These are phyloP conservation scores for Brotula barbata DNA, from an alignment of 2,797 vertebrate genomes.

Conservation along the genomic window DNA sequence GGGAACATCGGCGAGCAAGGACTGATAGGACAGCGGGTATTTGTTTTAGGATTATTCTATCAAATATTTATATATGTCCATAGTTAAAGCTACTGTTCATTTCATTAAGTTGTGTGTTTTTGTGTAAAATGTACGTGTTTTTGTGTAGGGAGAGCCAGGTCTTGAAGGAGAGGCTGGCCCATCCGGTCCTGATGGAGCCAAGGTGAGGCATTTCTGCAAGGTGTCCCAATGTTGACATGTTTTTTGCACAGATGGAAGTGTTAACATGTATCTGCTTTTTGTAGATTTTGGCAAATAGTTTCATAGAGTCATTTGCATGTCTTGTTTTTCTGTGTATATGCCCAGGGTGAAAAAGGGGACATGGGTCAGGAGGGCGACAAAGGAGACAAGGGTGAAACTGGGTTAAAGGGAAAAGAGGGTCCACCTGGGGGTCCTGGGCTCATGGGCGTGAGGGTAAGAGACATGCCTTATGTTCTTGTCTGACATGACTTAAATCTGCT, in stretches of 20 bases:
- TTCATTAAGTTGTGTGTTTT: conserved; percentile 19
- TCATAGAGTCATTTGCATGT: neutral
- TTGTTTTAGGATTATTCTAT: conserved; percentile 49
- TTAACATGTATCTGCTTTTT: neutral
- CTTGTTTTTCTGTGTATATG: conserved; percentile 15
- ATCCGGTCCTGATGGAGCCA: conserved; percentile 86
- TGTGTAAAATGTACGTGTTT: conserved; percentile 22
- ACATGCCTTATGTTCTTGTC: neutral
- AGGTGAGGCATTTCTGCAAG: conserved; percentile 77
- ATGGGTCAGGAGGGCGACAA: conserved; percentile 88
- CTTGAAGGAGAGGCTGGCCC: conserved; percentile 89
- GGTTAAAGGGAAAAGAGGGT: conserved; percentile 92
- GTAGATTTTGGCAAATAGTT: neutral
- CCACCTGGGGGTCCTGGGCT: conserved; percentile 85
- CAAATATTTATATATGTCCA: neutral
- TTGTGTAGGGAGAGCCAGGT: conserved; percentile 87
- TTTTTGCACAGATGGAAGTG: neutral
- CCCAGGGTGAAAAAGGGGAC: conserved; percentile 94
- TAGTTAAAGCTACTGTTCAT: neutral
- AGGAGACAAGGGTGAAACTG: conserved; percentile 89
- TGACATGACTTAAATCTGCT: neutral
- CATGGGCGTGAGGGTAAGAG: conserved; percentile 90
- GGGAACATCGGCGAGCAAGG: conserved; percentile 91
- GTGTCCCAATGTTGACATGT: neutral
- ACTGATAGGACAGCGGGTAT: conserved; percentile 88